These are phyloP conservation scores for Platycheirus albimanus DNA, from an alignment of 2,888 invertebrate species.

Conservation along the genomic window DNA sequence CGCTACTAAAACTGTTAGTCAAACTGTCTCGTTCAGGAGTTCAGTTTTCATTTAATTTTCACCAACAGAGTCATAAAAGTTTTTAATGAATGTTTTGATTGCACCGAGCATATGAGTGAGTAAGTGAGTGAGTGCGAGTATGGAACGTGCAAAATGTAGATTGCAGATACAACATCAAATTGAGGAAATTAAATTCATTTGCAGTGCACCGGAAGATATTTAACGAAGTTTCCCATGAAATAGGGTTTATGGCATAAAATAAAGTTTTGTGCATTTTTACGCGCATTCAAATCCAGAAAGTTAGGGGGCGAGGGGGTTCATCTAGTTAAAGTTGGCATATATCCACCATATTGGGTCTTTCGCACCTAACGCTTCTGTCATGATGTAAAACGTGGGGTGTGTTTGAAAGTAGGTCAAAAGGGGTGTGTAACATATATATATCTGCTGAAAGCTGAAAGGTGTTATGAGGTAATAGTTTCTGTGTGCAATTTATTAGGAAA, in stretches of 20 bases:
- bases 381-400: not conserved
- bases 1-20: constrained; percentile 41
- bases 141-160: not conserved
- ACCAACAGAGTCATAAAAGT: constrained; percentile 71
- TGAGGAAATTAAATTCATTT: constrained; percentile 72
- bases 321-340: constrained; percentile 11
- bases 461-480: no score
- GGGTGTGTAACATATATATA: not conserved
- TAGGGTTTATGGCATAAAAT: constrained; percentile 46
- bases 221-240: constrained; percentile 41
- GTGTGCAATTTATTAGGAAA: constrained; percentile 35
- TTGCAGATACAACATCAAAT: constrained; percentile 37
- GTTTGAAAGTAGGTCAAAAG: constrained; percentile 15
- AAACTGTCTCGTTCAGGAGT: constrained; percentile 53
- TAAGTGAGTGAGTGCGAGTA: not conserved
- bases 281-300: no score
- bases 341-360: not conserved
- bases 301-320: not conserved
- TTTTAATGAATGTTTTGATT: constrained; percentile 72
- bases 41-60: constrained; percentile 69
- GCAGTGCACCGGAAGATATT: constrained; percentile 56
- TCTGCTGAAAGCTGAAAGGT: constrained; percentile 9
- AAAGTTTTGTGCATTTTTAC: constrained; percentile 34
- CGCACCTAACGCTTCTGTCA: constrained; percentile 19
- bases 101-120: constrained; percentile 36